Conservation (phyloP, 2,888 invertebrate genomes). For the Blastobasis lacticolella region DNA sequence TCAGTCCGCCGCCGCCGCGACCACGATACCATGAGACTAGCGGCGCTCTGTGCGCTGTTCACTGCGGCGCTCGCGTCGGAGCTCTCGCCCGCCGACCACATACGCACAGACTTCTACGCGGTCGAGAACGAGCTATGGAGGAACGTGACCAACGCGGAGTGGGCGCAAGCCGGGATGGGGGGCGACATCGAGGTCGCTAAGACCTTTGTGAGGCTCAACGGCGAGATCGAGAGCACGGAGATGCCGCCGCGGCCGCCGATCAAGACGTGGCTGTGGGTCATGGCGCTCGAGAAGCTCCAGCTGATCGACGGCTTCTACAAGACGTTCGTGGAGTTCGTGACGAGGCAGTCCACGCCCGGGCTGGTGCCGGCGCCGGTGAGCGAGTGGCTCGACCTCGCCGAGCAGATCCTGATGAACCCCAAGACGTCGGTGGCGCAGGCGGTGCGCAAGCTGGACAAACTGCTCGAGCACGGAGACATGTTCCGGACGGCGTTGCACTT, state of each 20-base stretch:
- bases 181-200: slow-evolving; percentile 75
- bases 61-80: slow-evolving; percentile 34
- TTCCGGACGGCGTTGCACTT: slow-evolving; percentile 76
- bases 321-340: slow-evolving; percentile 77
- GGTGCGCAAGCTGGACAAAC: slow-evolving; percentile 73
- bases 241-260: slow-evolving; percentile 35
- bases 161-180: slow-evolving; percentile 47
- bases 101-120: slow-evolving; percentile 74
- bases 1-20: slow-evolving; percentile 19
- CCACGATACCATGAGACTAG: slow-evolving; percentile 39
- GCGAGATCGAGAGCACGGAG: slow-evolving; percentile 54
- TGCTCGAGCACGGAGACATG: slow-evolving; percentile 77
- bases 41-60: slow-evolving; percentile 41
- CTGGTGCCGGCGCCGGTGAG: slow-evolving; percentile 49
- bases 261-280: slow-evolving; percentile 77
- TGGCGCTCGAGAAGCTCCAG: slow-evolving; percentile 74
- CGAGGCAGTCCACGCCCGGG: slow-evolving; percentile 49
- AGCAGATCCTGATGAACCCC: slow-evolving; percentile 78
- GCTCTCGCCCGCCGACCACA: slow-evolving; percentile 69
- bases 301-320: slow-evolving; percentile 79
- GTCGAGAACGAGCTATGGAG: slow-evolving; percentile 72
- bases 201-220: slow-evolving; percentile 72
- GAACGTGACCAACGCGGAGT: slow-evolving; percentile 53
- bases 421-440: slow-evolving; percentile 72
- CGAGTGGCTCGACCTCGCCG: slow-evolving; percentile 77